Percentiles rank a stretch among this genome's conserved stretches.
Evolutionary conservation across 2,113 vertebrate species (phyloP).

Genomic region (Myrmecobius fasciatus): DNA sequence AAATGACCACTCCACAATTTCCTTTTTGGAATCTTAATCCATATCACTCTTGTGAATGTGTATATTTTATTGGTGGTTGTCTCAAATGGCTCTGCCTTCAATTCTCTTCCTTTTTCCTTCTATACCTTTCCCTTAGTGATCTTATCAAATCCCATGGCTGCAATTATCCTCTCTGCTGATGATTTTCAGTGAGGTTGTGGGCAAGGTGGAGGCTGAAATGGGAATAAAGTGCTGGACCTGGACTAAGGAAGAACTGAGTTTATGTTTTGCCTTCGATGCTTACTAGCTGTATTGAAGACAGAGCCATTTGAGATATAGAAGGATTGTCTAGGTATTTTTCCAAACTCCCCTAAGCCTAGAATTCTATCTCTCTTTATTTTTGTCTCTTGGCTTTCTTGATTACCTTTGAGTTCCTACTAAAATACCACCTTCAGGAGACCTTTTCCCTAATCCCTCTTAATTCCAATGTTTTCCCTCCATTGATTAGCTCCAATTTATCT

Average conservation of each 20-base stretch:
- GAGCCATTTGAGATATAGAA: too few relatives aligned
- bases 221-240: too few relatives aligned
- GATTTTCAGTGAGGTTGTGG: neutral
- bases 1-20: neutral
- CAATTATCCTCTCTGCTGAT: too few relatives aligned
- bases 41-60: neutral
- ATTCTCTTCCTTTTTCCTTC: neutral
- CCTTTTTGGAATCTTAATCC: neutral
- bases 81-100: neutral
- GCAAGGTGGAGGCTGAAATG: too few relatives aligned
- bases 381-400: too few relatives aligned
- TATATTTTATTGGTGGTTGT: neutral
- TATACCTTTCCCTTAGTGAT: neutral
- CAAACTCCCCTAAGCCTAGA: neutral
- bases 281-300: too few relatives aligned
- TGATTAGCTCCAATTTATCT: neutral
- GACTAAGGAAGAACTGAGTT: neutral
- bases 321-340: neutral
- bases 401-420: too few relatives aligned
- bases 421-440: neutral
- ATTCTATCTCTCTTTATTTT: too few relatives aligned
- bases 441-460: neutral
- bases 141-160: neutral
- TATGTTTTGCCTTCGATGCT: neutral
- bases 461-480: neutral